Conservation (phyloP, 2,113 vertebrate genomes). For the Phoxinus phoxinus region DNA sequence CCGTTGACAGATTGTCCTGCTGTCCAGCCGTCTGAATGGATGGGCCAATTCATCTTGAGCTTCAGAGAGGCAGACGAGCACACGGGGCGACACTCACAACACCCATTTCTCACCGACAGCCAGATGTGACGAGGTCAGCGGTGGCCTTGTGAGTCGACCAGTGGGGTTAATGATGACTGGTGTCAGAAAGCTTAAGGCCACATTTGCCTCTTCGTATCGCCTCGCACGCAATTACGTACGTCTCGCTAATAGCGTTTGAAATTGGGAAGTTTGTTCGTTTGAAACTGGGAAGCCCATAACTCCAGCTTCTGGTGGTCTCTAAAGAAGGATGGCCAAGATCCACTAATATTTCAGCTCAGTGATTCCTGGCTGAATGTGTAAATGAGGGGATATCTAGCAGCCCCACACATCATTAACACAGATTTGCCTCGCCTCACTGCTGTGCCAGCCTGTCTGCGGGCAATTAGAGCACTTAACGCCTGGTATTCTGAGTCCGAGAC, state of each 20-base stretch:
- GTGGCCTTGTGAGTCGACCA: constrained; percentile 69
- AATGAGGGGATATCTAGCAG: constrained; percentile 54
- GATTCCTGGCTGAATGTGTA: constrained; percentile 55
- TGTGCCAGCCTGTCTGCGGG: constrained; percentile 50
- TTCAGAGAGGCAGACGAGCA: constrained; percentile 73
- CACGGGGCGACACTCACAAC: constrained; percentile 38
- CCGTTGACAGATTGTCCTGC: constrained; percentile 66
- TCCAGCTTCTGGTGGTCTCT: constrained; percentile 47
- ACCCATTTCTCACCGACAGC: constrained; percentile 79
- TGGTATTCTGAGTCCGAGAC: constrained; percentile 29
- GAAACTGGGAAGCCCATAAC: constrained; percentile 38
- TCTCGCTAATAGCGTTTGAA: constrained; percentile 50
- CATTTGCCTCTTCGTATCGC: constrained; percentile 70
- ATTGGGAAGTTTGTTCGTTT: constrained; percentile 57
- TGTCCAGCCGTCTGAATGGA: constrained; percentile 72
- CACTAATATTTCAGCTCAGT: constrained; percentile 55
- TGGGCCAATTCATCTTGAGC: constrained; percentile 80
- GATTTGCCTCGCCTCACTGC: constrained; percentile 57
- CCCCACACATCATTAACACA: constrained; percentile 57
- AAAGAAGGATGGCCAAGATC: constrained; percentile 51
- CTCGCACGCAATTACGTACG: constrained; percentile 64
- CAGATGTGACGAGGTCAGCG: constrained; percentile 80
- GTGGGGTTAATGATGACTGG: constrained; percentile 85
- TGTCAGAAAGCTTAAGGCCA: constrained; percentile 75
- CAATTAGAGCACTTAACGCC: constrained; percentile 58